A percentile compares a stretch with the other conserved stretches of the same genome.
phyloP scores from a whole-genome alignment of 1,140 invertebrate species.

The Monochamus saltuarius region DNA sequence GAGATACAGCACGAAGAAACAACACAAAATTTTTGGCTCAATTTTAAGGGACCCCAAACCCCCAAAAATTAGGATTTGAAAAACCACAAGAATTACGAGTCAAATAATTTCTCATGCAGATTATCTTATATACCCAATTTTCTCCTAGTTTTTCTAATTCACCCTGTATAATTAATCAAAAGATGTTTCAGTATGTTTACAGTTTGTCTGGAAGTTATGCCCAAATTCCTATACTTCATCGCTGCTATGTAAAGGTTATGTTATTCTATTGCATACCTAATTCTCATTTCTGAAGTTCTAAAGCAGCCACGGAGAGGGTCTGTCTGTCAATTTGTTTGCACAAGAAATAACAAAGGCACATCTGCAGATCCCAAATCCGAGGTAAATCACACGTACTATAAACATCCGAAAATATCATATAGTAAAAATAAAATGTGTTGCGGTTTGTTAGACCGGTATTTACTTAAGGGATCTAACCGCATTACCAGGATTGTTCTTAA shows the following conservation, averaged over 20 bases:
- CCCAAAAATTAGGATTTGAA: no score
- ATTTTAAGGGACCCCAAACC: no score
- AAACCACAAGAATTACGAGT: no score
- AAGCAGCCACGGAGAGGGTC: neutral
- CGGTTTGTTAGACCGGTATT: constrained; percentile 28
- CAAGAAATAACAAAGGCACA: constrained; percentile 34
- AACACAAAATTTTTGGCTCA: no score
- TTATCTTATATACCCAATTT: no score
- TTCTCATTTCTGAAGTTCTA: neutral
- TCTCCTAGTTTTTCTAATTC: no score
- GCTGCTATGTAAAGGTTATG: neutral
- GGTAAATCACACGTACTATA: constrained; percentile 41
- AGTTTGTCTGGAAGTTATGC: no score
- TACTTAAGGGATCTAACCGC: constrained; percentile 30
- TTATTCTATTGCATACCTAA: neutral
- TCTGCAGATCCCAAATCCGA: constrained; percentile 37
- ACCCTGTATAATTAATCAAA: no score
- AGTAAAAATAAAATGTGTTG: constrained; percentile 20
- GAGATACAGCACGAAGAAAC: no score
- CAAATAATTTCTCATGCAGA: no score
- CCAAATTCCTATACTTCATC: no score
- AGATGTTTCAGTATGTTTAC: no score
- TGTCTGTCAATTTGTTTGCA: constrained; percentile 33
- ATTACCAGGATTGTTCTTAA: constrained; percentile 32
- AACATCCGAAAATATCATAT: constrained; percentile 37